Base-by-base conservation (phyloP, 2,797 vertebrate genomes). In the Centroberyx gerrardi region DNA sequence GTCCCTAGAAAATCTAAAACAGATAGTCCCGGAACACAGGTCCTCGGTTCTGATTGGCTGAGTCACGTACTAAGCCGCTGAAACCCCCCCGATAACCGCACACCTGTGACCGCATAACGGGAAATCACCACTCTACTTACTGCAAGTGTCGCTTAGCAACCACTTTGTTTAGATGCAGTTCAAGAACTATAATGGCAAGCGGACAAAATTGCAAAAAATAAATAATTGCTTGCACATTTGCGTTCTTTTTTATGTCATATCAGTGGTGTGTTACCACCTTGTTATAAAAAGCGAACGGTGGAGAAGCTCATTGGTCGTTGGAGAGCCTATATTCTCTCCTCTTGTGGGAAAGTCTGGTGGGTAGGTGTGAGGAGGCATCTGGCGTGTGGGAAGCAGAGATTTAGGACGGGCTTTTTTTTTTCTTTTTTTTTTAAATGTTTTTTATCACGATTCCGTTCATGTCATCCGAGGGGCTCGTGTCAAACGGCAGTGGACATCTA, bases 291-390 rank as follows among this genome's bases (percentile, higher is more conserved):
- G 75, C 65, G 29, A 38, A 52, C 8, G 12, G 31, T 58, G 40
- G 69, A 15, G 62, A 38, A 44, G 72, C 77, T 61, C 53, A 68
- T 33, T 77, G 78, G 70, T 46, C 64, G 68, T 49, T 18, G 27
- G 54, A 76, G 78, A 69, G 66, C 48, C 64, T 40, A 17, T 42
- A n/a, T 44, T 54, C 13, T 61, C 77, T 65, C 67, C 38, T 44
- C 53, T 63, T 74, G 71, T 70, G 77, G 71, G 65, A 62, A 83
- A 72, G 77, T 87, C 76, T 76, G 72, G 15, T 87, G 74, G 73
- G 81, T 72, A 85, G 80, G 84, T 78, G 84, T 70, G 85, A 89
- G 83, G 84, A 82, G 52, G 76, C 82, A 81, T 75, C 75, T 81
- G 64, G 65, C 66, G 87, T 68, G 87, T 79, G 72, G 61, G 79